These are phyloP conservation scores for Tetragonula clypearis DNA, from an alignment of 1,140 invertebrate species.

Conservation along the genomic window DNA sequence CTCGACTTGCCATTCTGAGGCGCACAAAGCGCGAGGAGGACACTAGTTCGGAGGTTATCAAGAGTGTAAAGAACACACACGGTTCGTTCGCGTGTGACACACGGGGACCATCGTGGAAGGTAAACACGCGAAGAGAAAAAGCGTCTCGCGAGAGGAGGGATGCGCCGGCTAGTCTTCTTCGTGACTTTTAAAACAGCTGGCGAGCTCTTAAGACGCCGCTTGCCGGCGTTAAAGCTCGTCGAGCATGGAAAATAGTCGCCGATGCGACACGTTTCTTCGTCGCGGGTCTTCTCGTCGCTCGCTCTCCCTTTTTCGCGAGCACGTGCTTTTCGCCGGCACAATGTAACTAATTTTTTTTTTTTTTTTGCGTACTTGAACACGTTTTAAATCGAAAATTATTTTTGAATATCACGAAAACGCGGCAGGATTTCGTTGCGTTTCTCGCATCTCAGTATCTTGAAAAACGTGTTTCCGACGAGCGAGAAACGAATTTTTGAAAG, in stretches of 20 bases:
- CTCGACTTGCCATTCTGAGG: background rate
- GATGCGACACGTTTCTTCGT: background rate
- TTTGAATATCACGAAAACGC: no score
- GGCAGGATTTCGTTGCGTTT: background rate
- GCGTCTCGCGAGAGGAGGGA: no score
- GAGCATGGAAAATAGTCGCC: background rate
- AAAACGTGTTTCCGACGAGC: background rate
- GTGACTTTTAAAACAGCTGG: constrained; percentile 12
- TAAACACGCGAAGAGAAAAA: background rate
- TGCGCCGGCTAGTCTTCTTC: background rate
- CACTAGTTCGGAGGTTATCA: background rate
- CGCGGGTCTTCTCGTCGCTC: no score
- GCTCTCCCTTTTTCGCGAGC: background rate
- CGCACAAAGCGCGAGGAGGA: background rate
- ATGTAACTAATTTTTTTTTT: background rate
- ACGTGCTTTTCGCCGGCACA: background rate
- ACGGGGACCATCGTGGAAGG: background rate
- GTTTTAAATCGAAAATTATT: background rate
- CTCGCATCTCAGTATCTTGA: no score
- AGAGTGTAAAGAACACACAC: background rate
- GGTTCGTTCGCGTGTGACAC: background rate
- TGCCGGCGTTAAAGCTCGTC: constrained; percentile 1
- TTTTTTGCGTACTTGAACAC: no score
- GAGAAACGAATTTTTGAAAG: background rate
- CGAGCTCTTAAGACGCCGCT: constrained; percentile 3